Evolutionary conservation across 2,113 vertebrate genomes (phyloP).

Genomic region (Tyrannus savana): DNA sequence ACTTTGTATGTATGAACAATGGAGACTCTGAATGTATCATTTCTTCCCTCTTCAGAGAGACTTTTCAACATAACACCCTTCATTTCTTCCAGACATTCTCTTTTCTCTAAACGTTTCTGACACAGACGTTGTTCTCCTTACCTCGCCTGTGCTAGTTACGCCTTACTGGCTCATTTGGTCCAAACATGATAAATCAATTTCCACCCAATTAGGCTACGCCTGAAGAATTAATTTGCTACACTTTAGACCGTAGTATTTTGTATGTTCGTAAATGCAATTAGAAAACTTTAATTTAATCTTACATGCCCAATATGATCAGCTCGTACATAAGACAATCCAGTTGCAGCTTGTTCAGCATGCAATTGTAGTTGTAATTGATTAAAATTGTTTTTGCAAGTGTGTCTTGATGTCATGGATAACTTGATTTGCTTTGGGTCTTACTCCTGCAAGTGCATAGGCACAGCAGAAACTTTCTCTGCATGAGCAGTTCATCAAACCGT

Average conservation of each 20-base stretch:
- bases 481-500: neutral
- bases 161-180: conserved; percentile 63
- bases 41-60: neutral
- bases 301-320: conserved; percentile 54
- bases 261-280: conserved; percentile 59
- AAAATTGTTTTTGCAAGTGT: conserved; percentile 52
- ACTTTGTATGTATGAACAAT: neutral
- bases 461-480: neutral
- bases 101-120: neutral
- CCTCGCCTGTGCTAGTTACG: conserved; percentile 17
- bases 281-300: conserved; percentile 71
- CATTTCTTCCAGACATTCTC: neutral
- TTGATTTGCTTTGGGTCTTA: conserved; percentile 40
- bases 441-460: neutral
- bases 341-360: conserved; percentile 47
- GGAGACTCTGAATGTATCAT: neutral
- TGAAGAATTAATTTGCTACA: conserved; percentile 68
- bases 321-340: conserved; percentile 44
- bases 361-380: conserved; percentile 53
- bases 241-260: conserved; percentile 57
- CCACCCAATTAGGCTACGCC: conserved; percentile 66
- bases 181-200: conserved; percentile 72
- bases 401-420: conserved; percentile 43
- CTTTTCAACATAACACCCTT: neutral
- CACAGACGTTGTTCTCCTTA: conserved; percentile 8